Base-by-base conservation (phyloP, 2,113 vertebrate genomes). In the Ellobius talpinus region DNA sequence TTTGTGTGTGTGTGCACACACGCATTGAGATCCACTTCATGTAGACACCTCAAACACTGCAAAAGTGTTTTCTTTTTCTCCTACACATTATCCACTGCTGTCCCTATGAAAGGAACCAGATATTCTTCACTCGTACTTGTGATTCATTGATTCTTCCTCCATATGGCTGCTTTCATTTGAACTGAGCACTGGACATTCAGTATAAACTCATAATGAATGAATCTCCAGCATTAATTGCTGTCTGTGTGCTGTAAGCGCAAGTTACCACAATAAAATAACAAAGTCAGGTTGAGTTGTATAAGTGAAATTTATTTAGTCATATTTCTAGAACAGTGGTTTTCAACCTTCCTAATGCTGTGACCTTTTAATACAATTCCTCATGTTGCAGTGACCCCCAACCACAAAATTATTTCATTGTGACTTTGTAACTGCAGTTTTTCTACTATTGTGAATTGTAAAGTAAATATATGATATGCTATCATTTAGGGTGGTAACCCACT, bases 141-240 rank as follows among this genome's bases (percentile, higher is more conserved):
- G 13, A 61, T 47, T 93, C 73, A 85, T 21, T 92, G 42, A 93
- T 93, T 76, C 33, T 94, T 93, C 29, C n/a, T 78, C 45, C 8
- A 11, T 78, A 47, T 12, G 82, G n/a, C 90, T 95, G 17, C 65
- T 93, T 79, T 5, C 31, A 55, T 95, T 92, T 95, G 31, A 93
- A 77, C n/a, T 89, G 52, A 94, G 21, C 76, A 84, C 52, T 84
- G 36, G 14, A 61, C 52, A 66, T 86, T 94, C 78, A 78, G 29
- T 77, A 26, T 92, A 92, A 94, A 85, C 17, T 79, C 66, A 85
- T 76, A 29, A 42, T 50, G 17, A 29, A 26, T 39, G 33, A 50
- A 92, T 92, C 87, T 96, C 29, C 87, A 33, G 42, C 16, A 70
- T 87, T 86, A 87, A 78, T 96, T 26, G 55, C 7, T 78, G 36